Evolutionary conservation across 2,797 vertebrate genomes (phyloP).

Genomic region (Cossypha caffra): DNA sequence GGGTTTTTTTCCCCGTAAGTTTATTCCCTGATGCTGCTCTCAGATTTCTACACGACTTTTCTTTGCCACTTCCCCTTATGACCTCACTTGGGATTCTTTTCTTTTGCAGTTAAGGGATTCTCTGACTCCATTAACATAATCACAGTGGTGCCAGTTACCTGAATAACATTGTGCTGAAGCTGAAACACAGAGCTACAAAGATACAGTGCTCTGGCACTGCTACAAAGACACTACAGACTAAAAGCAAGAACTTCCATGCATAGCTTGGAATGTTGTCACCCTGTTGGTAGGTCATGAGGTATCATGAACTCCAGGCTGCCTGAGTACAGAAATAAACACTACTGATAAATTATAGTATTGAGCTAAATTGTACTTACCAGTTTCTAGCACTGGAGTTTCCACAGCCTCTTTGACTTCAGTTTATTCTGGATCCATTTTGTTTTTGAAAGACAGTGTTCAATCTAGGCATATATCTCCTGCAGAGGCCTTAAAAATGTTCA

Average conservation of each 20-base stretch:
- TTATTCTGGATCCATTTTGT: neutral
- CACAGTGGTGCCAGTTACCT: neutral
- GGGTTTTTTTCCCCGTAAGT: fast-evolving
- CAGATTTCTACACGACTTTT: neutral
- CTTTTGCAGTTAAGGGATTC: neutral
- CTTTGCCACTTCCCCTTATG: neutral
- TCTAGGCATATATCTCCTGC: neutral
- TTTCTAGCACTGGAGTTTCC: neutral
- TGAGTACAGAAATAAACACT: neutral
- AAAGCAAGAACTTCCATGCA: neutral
- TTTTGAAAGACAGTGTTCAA: neutral
- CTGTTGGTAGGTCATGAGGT: neutral
- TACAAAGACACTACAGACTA: neutral
- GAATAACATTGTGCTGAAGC: neutral
- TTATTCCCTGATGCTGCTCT: neutral
- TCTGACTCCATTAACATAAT: neutral
- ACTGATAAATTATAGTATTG: neutral
- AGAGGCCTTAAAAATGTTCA: neutral
- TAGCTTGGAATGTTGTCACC: neutral
- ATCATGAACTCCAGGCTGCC: neutral
- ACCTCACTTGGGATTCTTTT: neutral
- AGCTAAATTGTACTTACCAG: neutral
- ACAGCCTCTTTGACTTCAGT: neutral
- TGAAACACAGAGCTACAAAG: neutral
- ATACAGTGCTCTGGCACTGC: neutral